These are phyloP conservation scores for Drosophila prosaltans DNA, from an alignment of 1,140 invertebrate genomes.

Conservation along the genomic window DNA sequence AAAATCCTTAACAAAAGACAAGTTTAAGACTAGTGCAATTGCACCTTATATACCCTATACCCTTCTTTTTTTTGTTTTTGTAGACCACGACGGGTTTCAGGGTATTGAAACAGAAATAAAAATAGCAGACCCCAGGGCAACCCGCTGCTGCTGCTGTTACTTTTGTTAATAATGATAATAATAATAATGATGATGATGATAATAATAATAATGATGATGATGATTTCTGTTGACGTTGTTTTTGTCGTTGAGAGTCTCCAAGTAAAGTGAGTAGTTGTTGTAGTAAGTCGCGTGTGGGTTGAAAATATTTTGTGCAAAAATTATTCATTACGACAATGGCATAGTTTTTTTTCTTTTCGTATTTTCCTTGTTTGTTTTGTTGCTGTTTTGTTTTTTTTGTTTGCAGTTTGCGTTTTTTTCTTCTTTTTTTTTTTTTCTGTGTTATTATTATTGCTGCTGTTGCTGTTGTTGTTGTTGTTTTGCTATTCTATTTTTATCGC, in stretches of 20 bases:
- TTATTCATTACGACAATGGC: slow-evolving; percentile 45
- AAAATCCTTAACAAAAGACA: no score
- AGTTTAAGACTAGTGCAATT: no score
- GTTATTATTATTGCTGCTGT: slow-evolving; percentile 43
- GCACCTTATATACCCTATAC: background rate
- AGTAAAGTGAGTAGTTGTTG: background rate
- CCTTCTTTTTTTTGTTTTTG: background rate
- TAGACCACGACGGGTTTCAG: background rate
- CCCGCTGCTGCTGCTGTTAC: background rate
- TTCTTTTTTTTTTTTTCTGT: slow-evolving; percentile 13
- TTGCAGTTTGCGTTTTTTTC: slow-evolving; percentile 33
- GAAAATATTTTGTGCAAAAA: slow-evolving; percentile 23
- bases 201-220: background rate
- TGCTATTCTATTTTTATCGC: slow-evolving; percentile 70
- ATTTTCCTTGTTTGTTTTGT: background rate
- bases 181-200: no score
- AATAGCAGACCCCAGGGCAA: slow-evolving; percentile 2
- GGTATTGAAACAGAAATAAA: background rate
- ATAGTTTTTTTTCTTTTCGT: slow-evolving; percentile 40
- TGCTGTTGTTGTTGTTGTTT: slow-evolving; percentile 43
- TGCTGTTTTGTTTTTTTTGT: slow-evolving; percentile 29
- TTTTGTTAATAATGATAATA: background rate
- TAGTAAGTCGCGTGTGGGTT: slow-evolving; percentile 21
- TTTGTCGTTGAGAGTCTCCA: slow-evolving; percentile 8
- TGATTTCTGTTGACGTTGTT: slow-evolving; percentile 18